These are phyloP conservation scores for Ailuropoda melanoleuca DNA, from an alignment of 2,113 vertebrate species.

Conservation along the genomic window DNA sequence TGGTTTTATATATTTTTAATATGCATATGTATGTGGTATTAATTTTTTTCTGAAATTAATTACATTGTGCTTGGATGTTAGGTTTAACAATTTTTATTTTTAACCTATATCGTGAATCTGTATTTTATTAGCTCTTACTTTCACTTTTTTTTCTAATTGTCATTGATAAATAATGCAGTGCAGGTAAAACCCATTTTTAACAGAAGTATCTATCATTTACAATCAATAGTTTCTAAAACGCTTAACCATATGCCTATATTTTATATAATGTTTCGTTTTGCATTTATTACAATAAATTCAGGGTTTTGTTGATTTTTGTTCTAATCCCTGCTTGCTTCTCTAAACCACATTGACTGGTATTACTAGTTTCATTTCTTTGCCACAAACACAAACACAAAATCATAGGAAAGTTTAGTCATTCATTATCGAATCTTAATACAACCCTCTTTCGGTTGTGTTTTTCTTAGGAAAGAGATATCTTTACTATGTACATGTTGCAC, in stretches of 20 bases:
- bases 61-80: slow-evolving; percentile 1
- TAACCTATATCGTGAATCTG: background rate
- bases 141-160: slow-evolving; percentile 8
- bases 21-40: background rate
- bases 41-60: slow-evolving; percentile 51
- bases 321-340: background rate
- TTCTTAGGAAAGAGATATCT: background rate
- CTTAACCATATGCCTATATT: background rate
- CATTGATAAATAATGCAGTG: background rate
- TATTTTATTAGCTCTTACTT: slow-evolving; percentile 37
- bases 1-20: slow-evolving; percentile 33
- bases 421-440: background rate
- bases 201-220: background rate
- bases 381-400: background rate
- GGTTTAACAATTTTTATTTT: slow-evolving; percentile 53
- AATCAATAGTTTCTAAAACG: background rate
- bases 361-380: background rate
- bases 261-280: background rate
- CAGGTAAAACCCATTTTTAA: slow-evolving; percentile 7
- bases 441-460: background rate
- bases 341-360: background rate
- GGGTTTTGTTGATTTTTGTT: background rate
- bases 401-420: background rate
- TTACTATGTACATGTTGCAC: background rate
- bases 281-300: background rate